These are phyloP conservation scores for Cherax destructor DNA, from an alignment of 1,140 invertebrate genomes.

Conservation along the genomic window DNA sequence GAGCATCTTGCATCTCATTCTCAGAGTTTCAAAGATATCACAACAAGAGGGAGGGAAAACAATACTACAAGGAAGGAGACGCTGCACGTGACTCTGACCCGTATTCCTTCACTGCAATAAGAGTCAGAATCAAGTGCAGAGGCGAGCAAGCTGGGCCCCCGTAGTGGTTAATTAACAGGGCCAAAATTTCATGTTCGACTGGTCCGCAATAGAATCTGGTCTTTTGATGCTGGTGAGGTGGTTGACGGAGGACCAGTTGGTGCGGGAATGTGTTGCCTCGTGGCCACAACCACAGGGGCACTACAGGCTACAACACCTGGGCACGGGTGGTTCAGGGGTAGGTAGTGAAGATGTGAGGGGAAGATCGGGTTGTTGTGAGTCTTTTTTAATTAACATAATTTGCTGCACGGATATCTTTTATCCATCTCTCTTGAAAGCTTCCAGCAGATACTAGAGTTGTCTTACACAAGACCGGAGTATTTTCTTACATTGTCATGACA, in stretches of 20 bases:
- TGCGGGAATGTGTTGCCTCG: background rate
- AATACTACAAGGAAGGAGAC: constrained; percentile 15
- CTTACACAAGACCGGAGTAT: no score
- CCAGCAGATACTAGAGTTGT: no score
- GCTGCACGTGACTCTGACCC: background rate
- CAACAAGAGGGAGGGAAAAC: constrained; percentile 40
- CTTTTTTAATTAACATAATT: no score
- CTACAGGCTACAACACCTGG: background rate
- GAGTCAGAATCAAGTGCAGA: constrained; percentile 1
- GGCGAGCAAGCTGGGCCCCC: background rate
- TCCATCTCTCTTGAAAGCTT: no score
- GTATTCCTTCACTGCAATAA: background rate
- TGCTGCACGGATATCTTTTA: no score
- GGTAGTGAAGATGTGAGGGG: background rate
- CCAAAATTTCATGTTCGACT: constrained; percentile 63
- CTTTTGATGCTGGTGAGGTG: constrained; percentile 55
- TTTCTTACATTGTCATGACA: no score
- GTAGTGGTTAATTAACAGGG: constrained; percentile 52
- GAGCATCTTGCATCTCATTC: constrained; percentile 44
- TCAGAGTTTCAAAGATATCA: constrained; percentile 34
- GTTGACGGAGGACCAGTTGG: constrained; percentile 16
- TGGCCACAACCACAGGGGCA: constrained; percentile 8
- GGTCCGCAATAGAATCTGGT: constrained; percentile 58
- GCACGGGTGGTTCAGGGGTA: background rate
- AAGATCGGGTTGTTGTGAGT: no score